Base-by-base conservation (phyloP, 2,113 vertebrate genomes). In the Bujurquina vittata region DNA sequence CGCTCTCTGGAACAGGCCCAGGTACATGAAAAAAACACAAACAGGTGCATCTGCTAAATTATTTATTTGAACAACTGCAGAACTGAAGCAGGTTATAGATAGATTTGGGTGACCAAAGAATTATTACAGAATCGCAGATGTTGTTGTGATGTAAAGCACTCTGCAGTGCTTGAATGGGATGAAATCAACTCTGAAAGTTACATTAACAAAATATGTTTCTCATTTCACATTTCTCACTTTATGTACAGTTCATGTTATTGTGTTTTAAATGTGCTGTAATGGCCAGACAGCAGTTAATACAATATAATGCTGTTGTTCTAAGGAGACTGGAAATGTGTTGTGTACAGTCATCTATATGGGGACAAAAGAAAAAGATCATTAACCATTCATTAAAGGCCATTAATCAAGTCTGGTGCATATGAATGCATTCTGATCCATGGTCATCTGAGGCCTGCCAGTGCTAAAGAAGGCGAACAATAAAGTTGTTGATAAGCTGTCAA, bases 31-130 rank as follows among this genome's bases (percentile, higher is more conserved):
- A 31, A n/a, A 72, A 54, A 72, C 23, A 73, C 35, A 75, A 4
- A 83, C 26, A 61, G 18, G 2, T 55, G 56, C 49, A 57, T 88
- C 81, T 83, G 75, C 78, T 84, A 74, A 67, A 17, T 81, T 82
- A 76, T 89, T 89, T 80, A 87, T 83, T 86, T 72, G 69, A 88
- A 82, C 73, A 78, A 80, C 73, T 84, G 83, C 60, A 80, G 46
- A 58, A 57, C 15, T 83, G 73, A 84, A 90, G 79, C 79, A 56
- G 79, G 75, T 59, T 84, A 61, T 75, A 80, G 76, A 75, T 11
- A 31, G 57, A 20, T 77, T 63, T 76, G 81, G 73, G 79, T 85
- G 87, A 78, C 58, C 40, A 22, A 49, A 81, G 57, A 74, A 15
- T 67, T 77, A 4, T 75, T 56, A 84, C 63, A 52, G 75, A 37